These are phyloP conservation scores for Thalassoma bifasciatum DNA, from an alignment of 2,113 vertebrate species.

Conservation along the genomic window DNA sequence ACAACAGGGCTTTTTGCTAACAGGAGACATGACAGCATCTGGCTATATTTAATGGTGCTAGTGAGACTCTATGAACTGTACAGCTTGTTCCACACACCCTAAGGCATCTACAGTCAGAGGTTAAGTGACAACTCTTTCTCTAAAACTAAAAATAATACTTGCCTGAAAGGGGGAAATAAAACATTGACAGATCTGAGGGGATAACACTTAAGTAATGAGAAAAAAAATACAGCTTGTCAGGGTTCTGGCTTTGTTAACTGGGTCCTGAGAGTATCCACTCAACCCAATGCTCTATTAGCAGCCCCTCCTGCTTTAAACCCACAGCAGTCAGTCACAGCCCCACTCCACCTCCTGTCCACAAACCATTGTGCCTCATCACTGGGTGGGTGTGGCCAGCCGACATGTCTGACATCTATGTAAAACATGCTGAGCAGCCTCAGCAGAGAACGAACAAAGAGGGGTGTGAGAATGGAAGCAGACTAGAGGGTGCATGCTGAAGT, in stretches of 20 bases:
- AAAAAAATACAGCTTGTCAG: constrained; percentile 4
- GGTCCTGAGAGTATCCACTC: not conserved
- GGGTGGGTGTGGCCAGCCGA: constrained; percentile 60
- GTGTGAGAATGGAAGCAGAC: constrained; percentile 28
- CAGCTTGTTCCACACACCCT: constrained; percentile 5
- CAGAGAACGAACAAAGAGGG: constrained; percentile 46
- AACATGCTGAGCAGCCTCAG: constrained; percentile 47
- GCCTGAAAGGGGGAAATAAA: not conserved
- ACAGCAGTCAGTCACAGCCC: constrained; percentile 49
- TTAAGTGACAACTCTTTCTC: not conserved
- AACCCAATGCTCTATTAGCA: constrained; percentile 36
- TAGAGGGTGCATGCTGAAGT: constrained; percentile 17
- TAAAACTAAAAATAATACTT: constrained; percentile 27
- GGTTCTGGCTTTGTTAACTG: not conserved
- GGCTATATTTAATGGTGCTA: not conserved
- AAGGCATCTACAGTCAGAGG: not conserved
- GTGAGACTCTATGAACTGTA: constrained; percentile 2
- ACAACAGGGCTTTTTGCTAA: not conserved
- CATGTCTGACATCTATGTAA: constrained; percentile 81
- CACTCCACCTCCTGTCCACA: constrained; percentile 54
- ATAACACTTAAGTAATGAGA: not conserved
- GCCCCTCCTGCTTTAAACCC: constrained; percentile 21
- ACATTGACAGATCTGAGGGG: not conserved
- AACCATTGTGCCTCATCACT: constrained; percentile 67
- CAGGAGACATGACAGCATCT: not conserved